A percentile compares a stretch with the other conserved stretches of the same genome.
Conservation (phyloP, 2,113 vertebrate species). For the Terrapene triunguis region DNA sequence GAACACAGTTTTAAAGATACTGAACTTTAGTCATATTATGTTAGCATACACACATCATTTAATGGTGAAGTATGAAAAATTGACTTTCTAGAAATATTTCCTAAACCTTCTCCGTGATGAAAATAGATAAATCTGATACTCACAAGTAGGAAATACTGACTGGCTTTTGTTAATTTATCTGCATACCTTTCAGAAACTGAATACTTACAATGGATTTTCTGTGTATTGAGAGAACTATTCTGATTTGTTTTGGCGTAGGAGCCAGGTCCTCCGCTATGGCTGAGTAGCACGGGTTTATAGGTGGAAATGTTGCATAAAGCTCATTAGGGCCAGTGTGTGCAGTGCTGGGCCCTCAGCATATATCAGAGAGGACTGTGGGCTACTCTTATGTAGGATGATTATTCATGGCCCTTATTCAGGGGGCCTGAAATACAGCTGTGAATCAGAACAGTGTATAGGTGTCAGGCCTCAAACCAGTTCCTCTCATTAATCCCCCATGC, state of each 20-base stretch:
- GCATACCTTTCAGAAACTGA: constrained; percentile 13
- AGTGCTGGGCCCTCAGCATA: background rate
- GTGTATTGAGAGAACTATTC: background rate
- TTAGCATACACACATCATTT: background rate
- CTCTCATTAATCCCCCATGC: background rate
- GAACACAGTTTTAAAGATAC: background rate
- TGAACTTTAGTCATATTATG: background rate
- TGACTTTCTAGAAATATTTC: background rate
- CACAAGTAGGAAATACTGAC: constrained; percentile 10
- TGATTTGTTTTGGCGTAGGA: background rate
- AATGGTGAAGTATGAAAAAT: background rate
- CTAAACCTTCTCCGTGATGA: background rate
- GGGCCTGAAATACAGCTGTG: background rate
- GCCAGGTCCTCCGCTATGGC: background rate
- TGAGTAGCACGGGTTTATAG: background rate
- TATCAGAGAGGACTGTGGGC: background rate
- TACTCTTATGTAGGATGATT: background rate
- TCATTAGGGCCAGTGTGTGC: background rate
- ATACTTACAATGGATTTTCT: constrained; percentile 49
- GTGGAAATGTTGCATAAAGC: background rate
- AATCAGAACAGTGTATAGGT: background rate
- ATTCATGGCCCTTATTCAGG: background rate
- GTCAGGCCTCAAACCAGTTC: background rate
- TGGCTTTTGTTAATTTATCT: constrained; percentile 45
- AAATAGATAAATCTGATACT: background rate